Conservation (phyloP, 2,113 vertebrate species). For the Dryoscopus gambensis region DNA sequence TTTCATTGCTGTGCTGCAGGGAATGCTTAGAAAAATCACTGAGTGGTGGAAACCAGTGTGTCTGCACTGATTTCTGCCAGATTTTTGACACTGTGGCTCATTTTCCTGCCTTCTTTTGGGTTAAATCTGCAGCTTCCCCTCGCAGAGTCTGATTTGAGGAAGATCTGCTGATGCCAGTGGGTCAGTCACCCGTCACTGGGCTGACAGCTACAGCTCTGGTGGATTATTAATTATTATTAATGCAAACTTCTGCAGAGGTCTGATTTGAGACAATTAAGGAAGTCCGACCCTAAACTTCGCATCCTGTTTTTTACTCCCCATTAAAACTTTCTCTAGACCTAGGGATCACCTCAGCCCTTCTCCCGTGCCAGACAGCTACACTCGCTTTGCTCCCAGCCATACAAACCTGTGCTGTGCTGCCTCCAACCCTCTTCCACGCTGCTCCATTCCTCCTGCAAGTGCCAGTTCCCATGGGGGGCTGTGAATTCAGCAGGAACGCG, state of each 20-base stretch:
- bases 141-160: neutral
- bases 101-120: neutral
- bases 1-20: neutral
- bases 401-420: neutral
- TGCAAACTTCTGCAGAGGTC: neutral
- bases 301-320: neutral
- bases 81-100: neutral
- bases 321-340: neutral
- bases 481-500: neutral
- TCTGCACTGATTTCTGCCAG: neutral
- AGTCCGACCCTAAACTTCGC: neutral
- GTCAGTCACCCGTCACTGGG: neutral
- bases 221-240: neutral
- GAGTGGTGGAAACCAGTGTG: neutral
- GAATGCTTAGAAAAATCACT: neutral
- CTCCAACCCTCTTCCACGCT: neutral
- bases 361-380: neutral
- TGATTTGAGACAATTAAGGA: neutral
- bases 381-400: neutral
- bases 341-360: neutral
- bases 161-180: neutral
- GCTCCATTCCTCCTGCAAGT: neutral
- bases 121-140: neutral
- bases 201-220: neutral
- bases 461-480: neutral